Evolutionary conservation across 2,113 vertebrate species (phyloP), one percentile per base, ranked within the genome.

Genomic region (Melanostigma gelatinosum): DNA sequence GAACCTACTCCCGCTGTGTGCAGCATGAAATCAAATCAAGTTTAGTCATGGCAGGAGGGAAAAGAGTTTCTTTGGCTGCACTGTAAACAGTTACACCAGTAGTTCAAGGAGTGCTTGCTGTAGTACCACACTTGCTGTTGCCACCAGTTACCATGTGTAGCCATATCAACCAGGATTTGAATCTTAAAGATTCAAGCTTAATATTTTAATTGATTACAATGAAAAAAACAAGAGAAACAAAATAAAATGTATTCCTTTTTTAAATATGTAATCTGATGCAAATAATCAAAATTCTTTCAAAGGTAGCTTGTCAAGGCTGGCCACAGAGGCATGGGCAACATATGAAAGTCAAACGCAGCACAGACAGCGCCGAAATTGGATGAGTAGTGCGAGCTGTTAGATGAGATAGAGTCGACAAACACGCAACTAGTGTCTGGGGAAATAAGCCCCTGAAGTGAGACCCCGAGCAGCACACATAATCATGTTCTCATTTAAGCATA

Each of bases 351-450:
- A 82, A 84, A 86, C 87, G 84, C 40, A 58, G 44, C 27, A 42
- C 1, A n/a, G 40, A 73, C 50, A 44, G 70, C 52, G 79, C 79
- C 75, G 79, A 83, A 86, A 90, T 81, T 76, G 88, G 85, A 87
- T 81, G 80, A 78, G 77, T 58, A 68, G 58, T 57, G 71, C 54
- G 75, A 81, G 71, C 66, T 71, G 77, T 72, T 69, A 79, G 77
- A 89, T 85, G 58, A 84, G 83, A 76, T 82, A 77, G 85, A 64
- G 80, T 82, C 16, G 6, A 67, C 77, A 81, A 90, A 90, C 68
- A 85, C 77, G 55, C 55, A 77, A 66, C 34, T 0, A 4, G 48
- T 16, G 69, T 76, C 60, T 50, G 38, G 84, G 55, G 80, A 72
- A 38, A 77, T 75, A 55, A 67, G 63, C 60, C 63, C 74, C 80